Base-by-base conservation (phyloP, 2,888 invertebrate species). In the Teinopalpus imperialis region DNA sequence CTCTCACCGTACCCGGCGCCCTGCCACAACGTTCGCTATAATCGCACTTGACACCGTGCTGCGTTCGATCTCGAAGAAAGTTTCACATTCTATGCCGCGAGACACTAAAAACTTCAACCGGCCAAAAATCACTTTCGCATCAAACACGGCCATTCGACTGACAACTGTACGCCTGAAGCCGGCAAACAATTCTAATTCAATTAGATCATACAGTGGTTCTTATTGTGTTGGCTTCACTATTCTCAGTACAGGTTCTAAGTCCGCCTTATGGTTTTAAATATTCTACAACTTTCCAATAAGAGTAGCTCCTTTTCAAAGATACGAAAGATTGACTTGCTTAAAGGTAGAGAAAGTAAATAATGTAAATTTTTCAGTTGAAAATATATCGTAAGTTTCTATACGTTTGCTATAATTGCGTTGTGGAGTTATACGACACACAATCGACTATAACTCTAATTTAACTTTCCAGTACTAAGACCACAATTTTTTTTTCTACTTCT, bases 21-120 rank as follows among this genome's bases (percentile, higher is more conserved):
- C 72, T 75, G 73, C 78, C 74, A 69, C 78, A 60, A 63, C 65
- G 67, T 74, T 73, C 68, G 63, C 78, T 78, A 77, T 81, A 82
- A 82, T 81, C 85, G 77, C 83, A 85, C 86, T 86, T 87, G 87
- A 87, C 86, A 85, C 87, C 79, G 75, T 74, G 63, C 77, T 69
- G 69, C 69, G 66, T 75, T 74, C 75, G 70, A 79, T 77, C 72
- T 68, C 70, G 70, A 83, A 83, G 82, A 85, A 83, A 87, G 82
- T 87, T 83, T 78, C 78, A 77, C 83, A 80, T 85, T 83, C 81
- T 81, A 73, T 79, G 77, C 73, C 78, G 21, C 32, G 36, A 39
- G 48, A 51, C 37, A 35, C 41, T 27, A 23, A 48, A 50, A 52
- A 51, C 53, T 52, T 53, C 42, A 37, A 51, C 52, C 49, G 50